phyloP scores from a whole-genome alignment of 2,113 vertebrate genomes.

The Pontoporia blainvillei region DNA sequence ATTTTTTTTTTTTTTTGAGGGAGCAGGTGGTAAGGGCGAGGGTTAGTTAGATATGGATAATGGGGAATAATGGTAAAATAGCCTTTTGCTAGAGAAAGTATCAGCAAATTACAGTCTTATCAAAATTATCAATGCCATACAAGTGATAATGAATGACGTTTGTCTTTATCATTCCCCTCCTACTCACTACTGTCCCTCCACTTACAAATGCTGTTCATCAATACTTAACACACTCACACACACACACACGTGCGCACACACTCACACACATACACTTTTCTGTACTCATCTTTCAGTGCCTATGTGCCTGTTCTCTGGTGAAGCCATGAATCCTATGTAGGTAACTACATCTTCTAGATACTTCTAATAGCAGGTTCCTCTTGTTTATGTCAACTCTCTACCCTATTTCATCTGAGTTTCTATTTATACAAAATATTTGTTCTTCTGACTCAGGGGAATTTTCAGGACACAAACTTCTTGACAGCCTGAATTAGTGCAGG shows the following conservation, averaged over 20 bases:
- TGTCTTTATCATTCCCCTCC: neutral
- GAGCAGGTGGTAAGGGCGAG: neutral
- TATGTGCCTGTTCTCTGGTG: neutral
- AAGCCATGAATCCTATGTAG: neutral
- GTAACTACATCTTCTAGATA: neutral
- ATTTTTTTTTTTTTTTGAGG: neutral
- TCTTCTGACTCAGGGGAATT: conserved; percentile 52
- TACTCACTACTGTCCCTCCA: neutral
- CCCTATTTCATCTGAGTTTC: conserved; percentile 31
- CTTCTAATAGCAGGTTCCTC: neutral
- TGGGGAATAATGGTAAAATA: neutral
- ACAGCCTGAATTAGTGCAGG: conserved; percentile 53
- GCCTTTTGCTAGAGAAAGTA: neutral
- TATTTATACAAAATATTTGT: conserved; percentile 66
- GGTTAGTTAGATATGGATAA: neutral
- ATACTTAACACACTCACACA: neutral
- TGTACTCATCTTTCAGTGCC: neutral
- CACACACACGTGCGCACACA: too few relatives aligned
- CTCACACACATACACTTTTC: neutral
- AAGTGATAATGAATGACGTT: neutral
- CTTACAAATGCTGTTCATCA: neutral
- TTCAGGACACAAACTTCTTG: conserved; percentile 57
- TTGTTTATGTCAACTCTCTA: neutral
- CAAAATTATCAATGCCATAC: neutral
- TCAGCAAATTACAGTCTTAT: neutral